Evolutionary conservation across 2,888 invertebrate genomes (phyloP), one percentile per base, ranked within the genome.

Genomic region (Helicoverpa assulta): DNA sequence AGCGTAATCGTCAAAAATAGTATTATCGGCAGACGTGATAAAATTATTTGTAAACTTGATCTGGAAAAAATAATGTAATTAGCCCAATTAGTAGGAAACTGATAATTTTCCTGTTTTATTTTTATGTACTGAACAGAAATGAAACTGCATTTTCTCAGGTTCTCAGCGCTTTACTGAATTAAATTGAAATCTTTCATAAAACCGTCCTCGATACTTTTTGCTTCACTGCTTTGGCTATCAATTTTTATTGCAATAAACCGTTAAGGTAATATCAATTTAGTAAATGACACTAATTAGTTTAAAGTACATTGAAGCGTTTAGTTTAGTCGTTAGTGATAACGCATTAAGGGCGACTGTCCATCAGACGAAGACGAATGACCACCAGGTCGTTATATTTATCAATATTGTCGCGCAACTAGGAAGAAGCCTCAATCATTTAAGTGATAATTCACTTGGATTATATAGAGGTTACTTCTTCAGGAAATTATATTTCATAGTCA

Each of bases 331-430:
- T 76, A 76, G 67, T 62, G 59, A 64, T 78, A 76, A 67, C 67
- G 37, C 78, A 81, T 81, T 81, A 76, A 81, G 79, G 78, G 66
- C 81, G 71, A 55, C 73, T 81, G 81, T 78, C 76, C 53, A 68
- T 81, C 79, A 81, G 70, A 58, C 69, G 60, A 73, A 71, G 76
- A 76, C 70, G 71, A 81, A 81, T 81, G 72, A 63, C 65, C 66
- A 63, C 65, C 66, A 50, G 67, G 68, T 70, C 69, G 63, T 65
- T 59, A 73, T 81, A 76, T 66, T 76, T 78, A 73, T 76, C 76
- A 73, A 72, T 72, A 76, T 70, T 78, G 60, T 64, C 76, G 58
- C 66, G 58, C 57, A 72, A 79, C 72, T 64, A 70, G 72, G 73
- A 74, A 81, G 70, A 60, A 19, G 56, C 64, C 65, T 70, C 66